Evolutionary conservation across 2,797 vertebrate genomes (phyloP), one percentile per base, ranked within the genome.

Genomic region (Serranus cabrilla): DNA sequence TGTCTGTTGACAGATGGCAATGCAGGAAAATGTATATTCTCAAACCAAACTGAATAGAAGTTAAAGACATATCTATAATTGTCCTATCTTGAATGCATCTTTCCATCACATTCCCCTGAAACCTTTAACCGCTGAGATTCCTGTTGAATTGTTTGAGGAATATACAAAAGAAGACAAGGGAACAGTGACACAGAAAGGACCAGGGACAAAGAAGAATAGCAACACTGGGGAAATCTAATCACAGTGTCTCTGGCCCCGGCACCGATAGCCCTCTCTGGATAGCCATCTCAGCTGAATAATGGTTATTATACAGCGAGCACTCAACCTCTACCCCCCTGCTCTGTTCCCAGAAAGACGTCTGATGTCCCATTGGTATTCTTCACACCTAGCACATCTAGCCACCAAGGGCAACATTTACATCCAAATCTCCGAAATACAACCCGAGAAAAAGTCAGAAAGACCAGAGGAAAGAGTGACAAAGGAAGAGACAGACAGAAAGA

Each of bases 281-380:
- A 86, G 87, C 88, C 90, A 92, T 93, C 91, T 91, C 87, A 91
- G 86, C 86, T 90, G 90, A 93, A 93, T 93, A 93, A 94, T 92
- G 91, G 91, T 87, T 89, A 91, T 93, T 92, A 92, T 90, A 89
- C 84, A 89, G 84, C 79, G 65, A 76, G 82, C 91, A 87, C 91
- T 90, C 87, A 87, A 88, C 87, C 85, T 86, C 79, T 74, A 73
- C 68, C 78, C 83, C 80, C 74, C 77, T 67, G 61, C 81, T 77
- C 76, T 52, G 72, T 84, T 89, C 82, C 77, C 71, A 40, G 83
- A 85, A 88, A 87, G 51, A 82, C 59, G 55, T 71, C 72, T 49
- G 23, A 58, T 55, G 74, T 78, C 81, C 83, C 81, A 89, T 89
- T 87, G 86, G 84, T 89, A 92, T 92, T 91, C 90, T 82, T 69